Evolutionary conservation across 2,888 invertebrate genomes (phyloP), one percentile per base, ranked within the genome.

Genomic region (Aricia artaxerxes): DNA sequence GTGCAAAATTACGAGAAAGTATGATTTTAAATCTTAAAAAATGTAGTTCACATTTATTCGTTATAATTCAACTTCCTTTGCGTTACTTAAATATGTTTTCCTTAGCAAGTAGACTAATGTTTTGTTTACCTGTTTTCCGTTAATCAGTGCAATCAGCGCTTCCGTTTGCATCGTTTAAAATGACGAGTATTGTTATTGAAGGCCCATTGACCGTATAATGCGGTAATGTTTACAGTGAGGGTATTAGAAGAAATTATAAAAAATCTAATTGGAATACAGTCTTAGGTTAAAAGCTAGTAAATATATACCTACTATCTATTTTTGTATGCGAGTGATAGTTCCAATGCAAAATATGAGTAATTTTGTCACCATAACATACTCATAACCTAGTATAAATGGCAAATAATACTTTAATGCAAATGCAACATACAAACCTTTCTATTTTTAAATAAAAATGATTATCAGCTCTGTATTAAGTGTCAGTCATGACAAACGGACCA

Each of bases 51-150:
- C 31, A 78, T 78, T 57, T 79, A 75, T 77, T 49, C 11, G 64
- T 13, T 49, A 80, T 53, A 64, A 64, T 77, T 40, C 24, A 38
- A 40, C 73, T 61, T 79, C 72, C 73, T 79, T 80, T 80, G 78
- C 77, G 57, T 69, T 69, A 69, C 69, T 78, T 78, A 35, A 5
- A 80, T 73, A 75, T 78, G 79, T 78, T 82, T 80, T 80, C 77
- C 79, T 78, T 82, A 80, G 82, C 83, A 84, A 79, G 80, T 79
- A 44, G n/a, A 31, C 86, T 84, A 85, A 84, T 90, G 91, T 91
- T 93, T 92, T 94, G 93, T 93, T 94, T 94, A 93, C 91, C 84
- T 88, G 86, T 81, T 80, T 81, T 81, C 73, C 69, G 80, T 79
- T 81, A 78, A 79, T 79, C 35, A 79, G 57, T 80, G 60, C 77